Evolutionary conservation across 2,888 invertebrate genomes (phyloP).

Genomic region (Aspidapion aeneum): DNA sequence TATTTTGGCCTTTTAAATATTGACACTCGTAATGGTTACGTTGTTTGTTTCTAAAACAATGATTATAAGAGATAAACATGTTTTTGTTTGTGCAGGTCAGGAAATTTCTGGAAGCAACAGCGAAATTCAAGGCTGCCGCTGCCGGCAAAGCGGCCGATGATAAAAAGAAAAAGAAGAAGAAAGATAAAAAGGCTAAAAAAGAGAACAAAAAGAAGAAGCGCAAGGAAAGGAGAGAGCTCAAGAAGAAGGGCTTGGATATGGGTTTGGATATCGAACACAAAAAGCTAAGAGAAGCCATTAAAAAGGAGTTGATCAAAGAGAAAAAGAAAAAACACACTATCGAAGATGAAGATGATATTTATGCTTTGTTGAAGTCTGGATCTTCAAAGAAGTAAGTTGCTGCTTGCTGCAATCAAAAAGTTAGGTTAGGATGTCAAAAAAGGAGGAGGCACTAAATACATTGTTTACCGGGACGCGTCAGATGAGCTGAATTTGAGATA

Average conservation of each 20-base stretch:
- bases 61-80: no score
- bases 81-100: conserved; percentile 46
- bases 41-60: no score
- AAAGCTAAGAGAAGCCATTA: conserved; percentile 64
- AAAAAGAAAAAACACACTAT: conserved; percentile 44
- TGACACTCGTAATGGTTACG: no score
- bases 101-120: conserved; percentile 80
- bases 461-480: no score
- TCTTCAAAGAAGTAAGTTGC: conserved; percentile 44
- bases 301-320: conserved; percentile 52
- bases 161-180: conserved; percentile 57
- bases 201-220: conserved; percentile 72
- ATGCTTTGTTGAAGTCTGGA: conserved; percentile 41
- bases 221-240: conserved; percentile 61
- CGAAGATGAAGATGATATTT: conserved; percentile 45
- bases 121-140: conserved; percentile 69
- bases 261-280: conserved; percentile 59
- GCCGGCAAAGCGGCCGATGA: conserved; percentile 59
- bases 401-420: not conserved
- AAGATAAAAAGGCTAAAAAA: conserved; percentile 61
- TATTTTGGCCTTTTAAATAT: no score
- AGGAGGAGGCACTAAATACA: no score
- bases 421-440: no score
- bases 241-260: conserved; percentile 63
- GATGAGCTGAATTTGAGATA: no score